phyloP scores from a whole-genome alignment of 2,888 invertebrate species.

The Eilema depressum region DNA sequence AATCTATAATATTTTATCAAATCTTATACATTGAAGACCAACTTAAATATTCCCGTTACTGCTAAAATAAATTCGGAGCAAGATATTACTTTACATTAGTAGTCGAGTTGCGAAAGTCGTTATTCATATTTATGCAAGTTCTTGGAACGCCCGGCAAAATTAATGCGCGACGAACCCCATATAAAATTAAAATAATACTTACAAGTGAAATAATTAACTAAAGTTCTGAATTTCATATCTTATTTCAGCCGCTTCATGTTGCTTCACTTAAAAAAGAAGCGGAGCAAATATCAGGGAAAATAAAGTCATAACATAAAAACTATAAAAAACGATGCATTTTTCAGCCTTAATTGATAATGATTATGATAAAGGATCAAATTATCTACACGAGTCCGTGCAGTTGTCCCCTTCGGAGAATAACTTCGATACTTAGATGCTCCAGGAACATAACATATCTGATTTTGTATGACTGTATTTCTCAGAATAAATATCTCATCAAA shows the following conservation, averaged over 20 bases:
- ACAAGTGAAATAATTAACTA: constrained; percentile 50
- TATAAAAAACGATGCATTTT: too few relatives aligned
- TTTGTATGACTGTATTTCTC: not conserved
- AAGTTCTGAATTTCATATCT: constrained; percentile 35
- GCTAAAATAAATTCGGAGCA: constrained; percentile 36
- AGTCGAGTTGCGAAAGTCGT: constrained; percentile 63
- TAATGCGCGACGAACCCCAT: constrained; percentile 54
- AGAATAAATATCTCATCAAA: too few relatives aligned
- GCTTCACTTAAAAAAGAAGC: not conserved
- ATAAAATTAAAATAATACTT: constrained; percentile 57
- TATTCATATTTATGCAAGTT: constrained; percentile 69
- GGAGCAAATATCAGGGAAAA: not conserved
- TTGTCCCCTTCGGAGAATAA: not conserved
- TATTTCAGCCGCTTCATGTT: not conserved
- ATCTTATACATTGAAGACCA: not conserved
- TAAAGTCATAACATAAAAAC: too few relatives aligned
- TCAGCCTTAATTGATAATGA: too few relatives aligned
- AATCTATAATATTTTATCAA: not conserved
- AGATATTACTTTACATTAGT: constrained; percentile 60
- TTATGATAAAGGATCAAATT: not conserved
- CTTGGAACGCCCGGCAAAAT: constrained; percentile 47
- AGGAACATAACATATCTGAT: not conserved
- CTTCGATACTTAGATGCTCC: too few relatives aligned
- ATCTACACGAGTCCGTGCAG: not conserved
- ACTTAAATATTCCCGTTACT: constrained; percentile 13